Percentiles rank a stretch among this genome's conserved stretches.
These are phyloP conservation scores for Drosophila teissieri DNA, from an alignment of 1,140 invertebrate species.

Conservation along the genomic window DNA sequence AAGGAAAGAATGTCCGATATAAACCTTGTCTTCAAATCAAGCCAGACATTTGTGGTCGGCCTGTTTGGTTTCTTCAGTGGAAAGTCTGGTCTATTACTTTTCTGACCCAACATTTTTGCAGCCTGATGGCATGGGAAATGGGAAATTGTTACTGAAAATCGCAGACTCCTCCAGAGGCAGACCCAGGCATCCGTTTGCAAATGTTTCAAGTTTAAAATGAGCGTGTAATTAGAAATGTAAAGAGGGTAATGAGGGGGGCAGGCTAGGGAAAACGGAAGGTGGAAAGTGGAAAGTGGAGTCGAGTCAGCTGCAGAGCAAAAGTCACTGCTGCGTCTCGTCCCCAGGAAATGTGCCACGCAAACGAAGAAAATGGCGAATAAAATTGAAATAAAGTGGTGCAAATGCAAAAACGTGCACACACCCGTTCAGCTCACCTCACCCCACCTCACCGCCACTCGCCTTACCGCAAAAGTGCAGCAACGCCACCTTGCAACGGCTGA, in stretches of 20 bases:
- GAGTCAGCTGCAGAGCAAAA: constrained; percentile 45
- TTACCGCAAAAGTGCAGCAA: background rate
- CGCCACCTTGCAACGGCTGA: constrained; percentile 4
- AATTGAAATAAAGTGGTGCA: constrained; percentile 72
- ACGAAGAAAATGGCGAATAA: constrained; percentile 65
- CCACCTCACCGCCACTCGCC: background rate
- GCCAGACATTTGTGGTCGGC: constrained; percentile 9
- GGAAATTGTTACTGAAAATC: constrained; percentile 17
- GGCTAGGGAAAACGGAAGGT: constrained; percentile 2
- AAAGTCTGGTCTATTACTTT: background rate
- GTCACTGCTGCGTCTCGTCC: constrained; percentile 52
- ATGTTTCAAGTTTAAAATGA: constrained; percentile 65
- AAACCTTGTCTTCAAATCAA: background rate
- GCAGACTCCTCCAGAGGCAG: constrained; percentile 22
- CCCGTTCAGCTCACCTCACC: background rate
- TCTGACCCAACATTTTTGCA: constrained; percentile 1
- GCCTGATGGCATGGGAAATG: constrained; percentile 3
- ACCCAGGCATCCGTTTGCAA: constrained; percentile 51
- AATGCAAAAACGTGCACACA: constrained; percentile 56
- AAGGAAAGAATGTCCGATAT: background rate
- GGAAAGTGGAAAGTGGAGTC: constrained; percentile 13
- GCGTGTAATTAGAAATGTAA: constrained; percentile 75
- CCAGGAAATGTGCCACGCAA: constrained; percentile 67
- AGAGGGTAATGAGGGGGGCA: constrained; percentile 19
- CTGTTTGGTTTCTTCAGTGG: background rate